A percentile compares a stretch with the other conserved stretches of the same genome.
Evolutionary conservation across 2,888 invertebrate genomes (phyloP).

Genomic region (Andrena dorsata): DNA sequence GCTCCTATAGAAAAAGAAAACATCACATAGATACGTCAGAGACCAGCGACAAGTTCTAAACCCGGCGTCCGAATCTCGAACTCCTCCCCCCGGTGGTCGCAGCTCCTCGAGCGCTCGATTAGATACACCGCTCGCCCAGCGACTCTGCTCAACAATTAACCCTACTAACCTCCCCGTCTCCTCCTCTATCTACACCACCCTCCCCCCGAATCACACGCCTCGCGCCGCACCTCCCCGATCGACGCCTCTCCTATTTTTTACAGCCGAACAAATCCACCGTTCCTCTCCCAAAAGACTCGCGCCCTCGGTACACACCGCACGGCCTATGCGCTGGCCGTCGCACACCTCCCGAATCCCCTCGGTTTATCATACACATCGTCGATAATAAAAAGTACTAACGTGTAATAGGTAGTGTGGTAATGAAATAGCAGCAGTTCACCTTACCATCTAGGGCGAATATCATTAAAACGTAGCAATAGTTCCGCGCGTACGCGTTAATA

Average conservation of each 20-base stretch:
- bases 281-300: neutral
- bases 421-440: slow-evolving; percentile 56
- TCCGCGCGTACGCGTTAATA: slow-evolving; percentile 58
- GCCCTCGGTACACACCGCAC: neutral
- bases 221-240: neutral
- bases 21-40: slow-evolving; percentile 55
- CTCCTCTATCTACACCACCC: neutral
- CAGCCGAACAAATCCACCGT: neutral
- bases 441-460: slow-evolving; percentile 63
- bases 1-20: slow-evolving; percentile 40
- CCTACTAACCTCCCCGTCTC: neutral
- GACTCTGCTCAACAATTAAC: slow-evolving; percentile 9
- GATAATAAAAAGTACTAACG: slow-evolving; percentile 64
- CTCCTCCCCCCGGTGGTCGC: neutral
- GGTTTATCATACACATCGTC: slow-evolving; percentile 45
- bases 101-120: neutral
- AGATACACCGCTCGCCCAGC: neutral
- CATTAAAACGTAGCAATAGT: slow-evolving; percentile 59
- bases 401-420: slow-evolving; percentile 58
- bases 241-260: neutral
- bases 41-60: slow-evolving; percentile 52
- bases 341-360: neutral
- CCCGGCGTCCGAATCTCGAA: slow-evolving; percentile 20
- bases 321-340: neutral
- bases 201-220: neutral